Evolutionary conservation across 1,140 invertebrate species (phyloP).

Genomic region (Papilio helenus): DNA sequence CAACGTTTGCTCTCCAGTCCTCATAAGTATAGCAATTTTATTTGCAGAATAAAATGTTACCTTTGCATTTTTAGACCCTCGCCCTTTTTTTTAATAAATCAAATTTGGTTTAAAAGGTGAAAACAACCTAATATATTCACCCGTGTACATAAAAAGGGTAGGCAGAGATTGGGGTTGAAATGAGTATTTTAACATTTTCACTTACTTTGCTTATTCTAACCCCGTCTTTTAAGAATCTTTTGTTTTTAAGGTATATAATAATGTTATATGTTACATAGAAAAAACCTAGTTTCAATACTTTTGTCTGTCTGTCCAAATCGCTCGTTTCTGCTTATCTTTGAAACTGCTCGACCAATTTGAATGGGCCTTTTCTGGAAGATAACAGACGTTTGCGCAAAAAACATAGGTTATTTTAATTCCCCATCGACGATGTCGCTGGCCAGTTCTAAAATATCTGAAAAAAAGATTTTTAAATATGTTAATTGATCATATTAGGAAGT

Average conservation of each 20-base stretch:
- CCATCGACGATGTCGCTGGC: background rate
- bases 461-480: background rate
- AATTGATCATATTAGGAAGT: background rate
- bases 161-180: background rate
- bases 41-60: slow-evolving; percentile 28
- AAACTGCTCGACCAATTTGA: too few species aligned
- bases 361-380: too few species aligned
- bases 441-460: background rate
- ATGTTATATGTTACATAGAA: too few species aligned
- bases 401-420: background rate
- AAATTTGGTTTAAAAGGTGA: slow-evolving; percentile 11
- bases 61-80: slow-evolving; percentile 37
- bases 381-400: background rate
- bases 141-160: background rate
- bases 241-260: too few species aligned
- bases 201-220: background rate
- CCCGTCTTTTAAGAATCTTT: background rate
- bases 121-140: slow-evolving; percentile 4
- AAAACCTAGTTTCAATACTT: too few species aligned
- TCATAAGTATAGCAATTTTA: slow-evolving; percentile 37
- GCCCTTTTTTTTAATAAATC: slow-evolving; percentile 24
- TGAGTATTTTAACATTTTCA: background rate
- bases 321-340: too few species aligned
- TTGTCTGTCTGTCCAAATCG: too few species aligned
- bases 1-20: slow-evolving; percentile 27